Conservation (phyloP, 2,797 vertebrate genomes). For the Parotocinclus haroldoi region DNA sequence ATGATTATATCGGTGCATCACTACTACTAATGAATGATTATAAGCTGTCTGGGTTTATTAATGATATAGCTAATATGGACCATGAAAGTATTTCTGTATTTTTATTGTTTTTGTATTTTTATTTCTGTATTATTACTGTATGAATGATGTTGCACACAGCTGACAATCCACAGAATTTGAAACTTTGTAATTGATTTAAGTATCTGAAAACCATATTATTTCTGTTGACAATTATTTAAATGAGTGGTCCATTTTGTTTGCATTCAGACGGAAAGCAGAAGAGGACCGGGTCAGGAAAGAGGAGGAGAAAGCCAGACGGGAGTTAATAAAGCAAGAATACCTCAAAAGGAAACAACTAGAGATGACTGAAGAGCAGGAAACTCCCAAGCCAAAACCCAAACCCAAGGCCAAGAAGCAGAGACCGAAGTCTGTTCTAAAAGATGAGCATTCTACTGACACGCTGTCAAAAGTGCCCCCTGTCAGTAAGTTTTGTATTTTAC, state of each 20-base stretch:
- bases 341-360: conserved; percentile 91
- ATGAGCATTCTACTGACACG: conserved; percentile 79
- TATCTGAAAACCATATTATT: no score
- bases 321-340: conserved; percentile 96
- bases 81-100: no score
- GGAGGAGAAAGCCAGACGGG: conserved; percentile 90
- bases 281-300: conserved; percentile 93
- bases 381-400: conserved; percentile 77
- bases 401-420: conserved; percentile 79
- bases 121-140: no score
- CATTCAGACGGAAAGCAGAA: conserved; percentile 86
- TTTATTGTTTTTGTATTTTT: no score
- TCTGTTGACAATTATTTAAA: no score
- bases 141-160: no score
- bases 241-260: not conserved
- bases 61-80: no score
- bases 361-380: conserved; percentile 88
- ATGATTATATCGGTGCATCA: no score
- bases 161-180: no score
- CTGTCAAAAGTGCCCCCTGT: conserved; percentile 82
- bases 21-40: no score
- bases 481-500: conserved; percentile 68
- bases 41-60: no score
- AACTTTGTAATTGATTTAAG: no score
- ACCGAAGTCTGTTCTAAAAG: conserved; percentile 84